Evolutionary conservation across 2,113 vertebrate species (phyloP).

Genomic region (Abramis brama): DNA sequence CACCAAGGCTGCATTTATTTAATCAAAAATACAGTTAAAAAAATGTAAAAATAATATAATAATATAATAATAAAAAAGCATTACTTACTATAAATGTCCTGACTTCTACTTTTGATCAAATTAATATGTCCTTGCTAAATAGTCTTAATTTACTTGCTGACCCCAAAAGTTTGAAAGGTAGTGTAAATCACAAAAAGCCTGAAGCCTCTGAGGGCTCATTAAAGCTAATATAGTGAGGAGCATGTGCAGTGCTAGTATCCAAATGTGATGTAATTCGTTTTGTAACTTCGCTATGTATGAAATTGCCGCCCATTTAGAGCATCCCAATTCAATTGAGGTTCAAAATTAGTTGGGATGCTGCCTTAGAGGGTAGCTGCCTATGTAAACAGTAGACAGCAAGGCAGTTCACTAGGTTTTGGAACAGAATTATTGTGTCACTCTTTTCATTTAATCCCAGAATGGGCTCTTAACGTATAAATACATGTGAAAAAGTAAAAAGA

Average conservation of each 20-base stretch:
- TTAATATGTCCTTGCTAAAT: no score
- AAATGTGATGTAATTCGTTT: no score
- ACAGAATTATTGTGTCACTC: not conserved
- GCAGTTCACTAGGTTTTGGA: not conserved
- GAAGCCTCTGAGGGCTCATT: not conserved
- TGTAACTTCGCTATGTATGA: not conserved
- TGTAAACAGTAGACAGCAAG: not conserved
- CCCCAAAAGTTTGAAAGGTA: not conserved
- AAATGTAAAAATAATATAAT: no score
- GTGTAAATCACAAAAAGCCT: not conserved
- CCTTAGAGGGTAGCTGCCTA: not conserved
- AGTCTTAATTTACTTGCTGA: not conserved
- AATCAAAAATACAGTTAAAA: not conserved
- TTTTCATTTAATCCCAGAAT: not conserved
- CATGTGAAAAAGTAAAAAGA: not conserved
- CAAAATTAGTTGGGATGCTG: not conserved
- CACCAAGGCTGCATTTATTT: not conserved
- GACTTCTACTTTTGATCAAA: no score
- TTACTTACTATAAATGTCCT: no score
- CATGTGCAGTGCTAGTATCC: not conserved
- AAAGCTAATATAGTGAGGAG: not conserved
- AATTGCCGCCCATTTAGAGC: not conserved
- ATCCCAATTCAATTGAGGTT: no score
- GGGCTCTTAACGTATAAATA: not conserved
- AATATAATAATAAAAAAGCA: not conserved